Evolutionary conservation across 2,888 invertebrate species (phyloP).

Genomic region (Sinelater perroti): DNA sequence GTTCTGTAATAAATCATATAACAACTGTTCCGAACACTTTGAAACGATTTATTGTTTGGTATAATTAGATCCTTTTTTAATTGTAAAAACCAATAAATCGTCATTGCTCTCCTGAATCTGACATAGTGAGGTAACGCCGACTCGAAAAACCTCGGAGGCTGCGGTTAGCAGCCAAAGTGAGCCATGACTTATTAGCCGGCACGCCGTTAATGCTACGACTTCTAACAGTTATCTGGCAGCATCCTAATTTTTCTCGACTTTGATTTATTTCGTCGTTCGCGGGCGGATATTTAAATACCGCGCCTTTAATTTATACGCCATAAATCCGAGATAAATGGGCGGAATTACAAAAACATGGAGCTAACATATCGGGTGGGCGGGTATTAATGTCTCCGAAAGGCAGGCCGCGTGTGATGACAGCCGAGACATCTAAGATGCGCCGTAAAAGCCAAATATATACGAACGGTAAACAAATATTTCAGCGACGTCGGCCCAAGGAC

Average conservation of each 20-base stretch:
- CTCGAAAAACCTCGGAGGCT: too few relatives aligned
- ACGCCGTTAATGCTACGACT: not conserved
- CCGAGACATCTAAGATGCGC: constrained; percentile 52
- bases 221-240: constrained; percentile 3
- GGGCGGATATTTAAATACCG: constrained; percentile 31
- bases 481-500: constrained; percentile 50
- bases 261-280: constrained; percentile 29
- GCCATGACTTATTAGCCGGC: too few relatives aligned
- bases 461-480: constrained; percentile 53
- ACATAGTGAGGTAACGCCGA: too few relatives aligned
- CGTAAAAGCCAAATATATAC: constrained; percentile 52
- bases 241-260: constrained; percentile 14
- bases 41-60: too few relatives aligned
- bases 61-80: too few relatives aligned
- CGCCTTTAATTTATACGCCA: constrained; percentile 48
- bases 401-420: constrained; percentile 55
- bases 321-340: constrained; percentile 59
- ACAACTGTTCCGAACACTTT: too few relatives aligned
- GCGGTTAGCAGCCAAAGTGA: too few relatives aligned
- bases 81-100: too few relatives aligned
- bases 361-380: constrained; percentile 58
- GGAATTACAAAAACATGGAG: constrained; percentile 57
- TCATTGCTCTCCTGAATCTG: too few relatives aligned
- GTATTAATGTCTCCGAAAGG: constrained; percentile 58
- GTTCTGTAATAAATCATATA: too few relatives aligned